Evolutionary conservation across 2,113 vertebrate species (phyloP), one percentile per base, ranked within the genome.

Genomic region (Oryzias woworae): DNA sequence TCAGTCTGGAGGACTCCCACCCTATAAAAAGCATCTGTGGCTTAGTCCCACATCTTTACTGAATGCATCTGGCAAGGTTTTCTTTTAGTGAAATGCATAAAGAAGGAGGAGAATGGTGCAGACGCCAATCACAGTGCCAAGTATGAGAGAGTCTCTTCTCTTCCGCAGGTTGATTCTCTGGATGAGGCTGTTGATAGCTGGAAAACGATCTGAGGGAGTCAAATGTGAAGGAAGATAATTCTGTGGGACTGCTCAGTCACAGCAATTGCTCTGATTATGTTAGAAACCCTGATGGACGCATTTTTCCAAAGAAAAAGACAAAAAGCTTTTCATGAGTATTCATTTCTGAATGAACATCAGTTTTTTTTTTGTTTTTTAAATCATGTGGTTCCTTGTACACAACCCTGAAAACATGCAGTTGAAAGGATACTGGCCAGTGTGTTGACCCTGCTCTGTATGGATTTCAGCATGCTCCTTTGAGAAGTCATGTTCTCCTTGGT

Each of bases 401-500:
- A 66, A 41, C 26, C 22, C 46, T 22, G 14, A 18, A 60, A 14
- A 44, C 0, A n/a, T 4, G 22, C 18, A 62, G 16, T 16, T 16
- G 18, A 36, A 96, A 99, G 96, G 97, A 99, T 99, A 99, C 96
- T 98, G 83, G 97, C 96, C 92, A 98, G 91, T 56, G 95, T 98
- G 90, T 99, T 99, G 93, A 98, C 95, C 84, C 92, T 93, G 91
- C 95, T 96, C 70, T 98, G 97, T 92, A 99, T 97, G 64, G 96
- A 96, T 86, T 98, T 98, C 88, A 99, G 83, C 77, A 97, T 68
- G 63, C 96, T 95, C 77, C 96, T 92, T 76, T 99, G 96, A 3
- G 96, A 99, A 66, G 96, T 97, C 95, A 98, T 96, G 89, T 98
- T 99, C 93, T 98, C 96, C 93, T 98, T 98, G 65, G 97, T 98